Percentiles rank a stretch among this genome's conserved stretches.
Evolutionary conservation across 2,888 invertebrate species (phyloP).

Genomic region (Apodemia mormo): DNA sequence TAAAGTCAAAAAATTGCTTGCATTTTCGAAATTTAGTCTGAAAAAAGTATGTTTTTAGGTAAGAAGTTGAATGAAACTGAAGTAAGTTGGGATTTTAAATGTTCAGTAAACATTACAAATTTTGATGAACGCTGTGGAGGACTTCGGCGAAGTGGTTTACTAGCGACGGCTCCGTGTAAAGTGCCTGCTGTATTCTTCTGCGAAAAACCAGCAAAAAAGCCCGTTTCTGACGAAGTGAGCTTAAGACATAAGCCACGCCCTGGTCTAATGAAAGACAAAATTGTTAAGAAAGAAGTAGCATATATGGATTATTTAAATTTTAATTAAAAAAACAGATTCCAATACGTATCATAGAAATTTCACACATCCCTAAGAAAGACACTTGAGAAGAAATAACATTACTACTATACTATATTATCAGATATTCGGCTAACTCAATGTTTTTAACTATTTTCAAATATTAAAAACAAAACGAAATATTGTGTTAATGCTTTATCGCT

Average conservation of each 20-base stretch:
- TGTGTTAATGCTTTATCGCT: too few species aligned
- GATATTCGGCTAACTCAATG: too few species aligned
- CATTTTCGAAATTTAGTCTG: background rate
- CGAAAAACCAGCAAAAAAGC: conserved; percentile 45
- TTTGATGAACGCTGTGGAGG: conserved; percentile 48
- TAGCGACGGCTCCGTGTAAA: conserved; percentile 43
- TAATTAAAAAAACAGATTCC: too few species aligned
- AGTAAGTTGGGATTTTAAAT: conserved; percentile 49
- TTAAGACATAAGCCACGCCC: background rate
- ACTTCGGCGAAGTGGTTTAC: conserved; percentile 47
- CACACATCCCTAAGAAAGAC: too few species aligned
- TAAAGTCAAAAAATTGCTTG: too few species aligned
- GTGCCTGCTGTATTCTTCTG: conserved; percentile 53
- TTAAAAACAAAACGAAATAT: too few species aligned
- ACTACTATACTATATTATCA: too few species aligned
- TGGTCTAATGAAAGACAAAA: background rate
- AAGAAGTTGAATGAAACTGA: conserved; percentile 42
- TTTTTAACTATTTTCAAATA: too few species aligned
- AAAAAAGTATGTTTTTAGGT: conserved; percentile 36
- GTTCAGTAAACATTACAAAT: conserved; percentile 35
- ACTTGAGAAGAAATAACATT: too few species aligned
- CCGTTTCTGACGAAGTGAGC: conserved; percentile 13
- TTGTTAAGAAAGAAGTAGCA: background rate
- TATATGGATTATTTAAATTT: background rate
- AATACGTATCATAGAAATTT: too few species aligned